Percentiles rank a stretch among this genome's conserved stretches.
phyloP scores from a whole-genome alignment of 2,113 vertebrate species.

The Ahaetulla prasina region DNA sequence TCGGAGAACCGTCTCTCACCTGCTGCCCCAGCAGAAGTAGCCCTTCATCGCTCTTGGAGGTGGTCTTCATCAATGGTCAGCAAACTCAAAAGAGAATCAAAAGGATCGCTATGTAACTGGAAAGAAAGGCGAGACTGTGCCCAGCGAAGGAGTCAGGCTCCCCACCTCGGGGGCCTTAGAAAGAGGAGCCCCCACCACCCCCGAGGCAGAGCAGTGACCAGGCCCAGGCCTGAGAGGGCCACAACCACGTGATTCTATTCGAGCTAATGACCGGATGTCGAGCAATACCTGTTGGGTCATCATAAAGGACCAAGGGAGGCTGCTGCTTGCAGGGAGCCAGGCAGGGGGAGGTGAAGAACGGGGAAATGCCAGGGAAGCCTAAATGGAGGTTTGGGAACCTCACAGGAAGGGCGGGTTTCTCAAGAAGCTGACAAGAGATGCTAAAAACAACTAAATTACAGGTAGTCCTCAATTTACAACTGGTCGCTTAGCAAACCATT shows the following conservation, averaged over 20 bases:
- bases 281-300: not conserved
- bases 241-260: fast-evolving
- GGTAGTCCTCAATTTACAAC: not conserved
- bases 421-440: not conserved
- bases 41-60: fast-evolving
- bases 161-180: too few relatives aligned
- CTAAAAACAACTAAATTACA: not conserved
- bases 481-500: not conserved
- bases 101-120: not conserved
- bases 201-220: not conserved
- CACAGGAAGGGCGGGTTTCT: not conserved
- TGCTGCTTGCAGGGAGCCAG: not conserved
- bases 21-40: not conserved
- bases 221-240: not conserved
- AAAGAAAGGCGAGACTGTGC: not conserved
- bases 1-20: fast-evolving
- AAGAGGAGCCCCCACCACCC: not conserved
- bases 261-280: not conserved
- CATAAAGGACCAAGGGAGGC: not conserved
- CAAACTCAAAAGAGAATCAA: not conserved
- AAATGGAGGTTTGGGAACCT: not conserved
- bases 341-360: not conserved
- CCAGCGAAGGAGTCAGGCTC: not conserved
- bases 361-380: not conserved
- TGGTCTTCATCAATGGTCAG: fast-evolving